A percentile compares a stretch with the other conserved stretches of the same genome.
phyloP scores from a whole-genome alignment of 2,797 vertebrate species.

The Gambelia wislizenii region DNA sequence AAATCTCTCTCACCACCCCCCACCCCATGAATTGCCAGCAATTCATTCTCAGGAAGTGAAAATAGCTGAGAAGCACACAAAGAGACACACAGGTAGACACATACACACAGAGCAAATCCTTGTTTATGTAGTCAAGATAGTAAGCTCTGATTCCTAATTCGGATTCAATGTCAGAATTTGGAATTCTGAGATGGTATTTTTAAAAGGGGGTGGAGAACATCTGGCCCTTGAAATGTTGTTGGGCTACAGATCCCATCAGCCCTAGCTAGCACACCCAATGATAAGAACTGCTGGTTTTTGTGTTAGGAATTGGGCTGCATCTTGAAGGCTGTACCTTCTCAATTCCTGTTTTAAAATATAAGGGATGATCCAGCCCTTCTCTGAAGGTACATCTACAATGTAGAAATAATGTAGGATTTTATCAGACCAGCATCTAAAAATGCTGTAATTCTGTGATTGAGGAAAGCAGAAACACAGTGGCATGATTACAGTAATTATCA shows the following conservation, averaged over 20 bases:
- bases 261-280: not conserved
- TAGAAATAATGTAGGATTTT: no score
- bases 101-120: no score
- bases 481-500: no score
- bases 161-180: not conserved
- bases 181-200: not conserved
- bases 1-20: not conserved
- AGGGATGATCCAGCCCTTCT: not conserved
- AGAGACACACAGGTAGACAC: no score
- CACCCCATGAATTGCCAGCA: not conserved
- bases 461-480: no score
- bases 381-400: no score
- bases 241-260: not conserved
- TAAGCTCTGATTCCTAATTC: not conserved
- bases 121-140: not conserved
- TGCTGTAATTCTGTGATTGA: no score
- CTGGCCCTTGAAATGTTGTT: not conserved
- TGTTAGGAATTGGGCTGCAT: no score
- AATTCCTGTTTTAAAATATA: not conserved
- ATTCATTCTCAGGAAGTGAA: not conserved
- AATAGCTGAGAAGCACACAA: not conserved
- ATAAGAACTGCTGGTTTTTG: not conserved
- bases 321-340: no score
- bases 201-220: not conserved
- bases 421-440: no score